These are phyloP conservation scores for Plebejus melissa DNA, from an alignment of 2,888 invertebrate genomes.

Conservation along the genomic window DNA sequence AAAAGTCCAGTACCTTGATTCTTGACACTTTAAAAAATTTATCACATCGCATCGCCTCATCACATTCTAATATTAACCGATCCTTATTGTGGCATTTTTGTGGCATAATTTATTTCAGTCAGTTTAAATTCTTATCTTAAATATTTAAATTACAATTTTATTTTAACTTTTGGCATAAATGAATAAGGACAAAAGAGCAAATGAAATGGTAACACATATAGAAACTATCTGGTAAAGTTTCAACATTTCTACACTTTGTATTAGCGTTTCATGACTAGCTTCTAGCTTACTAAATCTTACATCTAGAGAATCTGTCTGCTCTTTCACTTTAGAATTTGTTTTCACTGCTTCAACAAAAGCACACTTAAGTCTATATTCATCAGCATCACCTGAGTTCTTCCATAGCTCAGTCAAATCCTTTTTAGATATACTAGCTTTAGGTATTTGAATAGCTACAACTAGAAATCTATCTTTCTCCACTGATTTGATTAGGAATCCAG, in stretches of 20 bases:
- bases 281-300: constrained; percentile 32
- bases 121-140: too few species aligned
- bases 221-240: constrained; percentile 32
- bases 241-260: constrained; percentile 31
- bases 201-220: background rate
- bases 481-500: constrained; percentile 80
- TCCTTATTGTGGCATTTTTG: too few species aligned
- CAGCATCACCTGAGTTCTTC: constrained; percentile 76
- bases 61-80: too few species aligned
- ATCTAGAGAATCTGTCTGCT: constrained; percentile 31
- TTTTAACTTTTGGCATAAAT: background rate
- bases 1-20: too few species aligned
- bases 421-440: constrained; percentile 64
- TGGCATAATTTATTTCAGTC: too few species aligned
- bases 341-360: constrained; percentile 28
- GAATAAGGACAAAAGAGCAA: background rate
- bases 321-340: background rate
- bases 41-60: too few species aligned
- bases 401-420: constrained; percentile 83
- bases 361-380: constrained; percentile 80
- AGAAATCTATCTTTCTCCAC: constrained; percentile 89
- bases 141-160: background rate
- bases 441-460: constrained; percentile 83
- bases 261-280: constrained; percentile 31
- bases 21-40: too few species aligned